Conservation (phyloP, 2,797 vertebrate species). For the Trematomus bernacchii region DNA sequence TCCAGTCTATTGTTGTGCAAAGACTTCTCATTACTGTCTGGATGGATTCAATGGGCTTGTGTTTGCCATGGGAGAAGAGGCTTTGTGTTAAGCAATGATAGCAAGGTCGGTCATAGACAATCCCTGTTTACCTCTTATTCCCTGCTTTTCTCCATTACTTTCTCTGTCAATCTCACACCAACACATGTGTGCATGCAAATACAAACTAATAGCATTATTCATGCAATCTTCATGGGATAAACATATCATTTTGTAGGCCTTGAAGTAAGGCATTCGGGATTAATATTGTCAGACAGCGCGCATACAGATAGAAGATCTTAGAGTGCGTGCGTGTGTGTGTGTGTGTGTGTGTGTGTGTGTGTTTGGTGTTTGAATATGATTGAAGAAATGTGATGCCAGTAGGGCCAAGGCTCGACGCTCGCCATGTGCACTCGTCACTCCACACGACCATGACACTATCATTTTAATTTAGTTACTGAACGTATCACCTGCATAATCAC, state of each 20-base stretch:
- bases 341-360: neutral
- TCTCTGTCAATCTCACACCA: neutral
- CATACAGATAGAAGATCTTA: conserved; percentile 1
- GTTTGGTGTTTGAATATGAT: conserved; percentile 5
- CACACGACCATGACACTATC: conserved; percentile 22
- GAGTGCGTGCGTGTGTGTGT: neutral
- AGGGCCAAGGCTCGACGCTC: conserved; percentile 28
- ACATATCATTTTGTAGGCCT: neutral
- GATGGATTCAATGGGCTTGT: conserved; percentile 54
- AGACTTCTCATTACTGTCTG: conserved; percentile 60
- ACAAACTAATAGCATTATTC: conserved; percentile 11
- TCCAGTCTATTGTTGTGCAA: conserved; percentile 55
- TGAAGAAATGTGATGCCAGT: conserved; percentile 11
- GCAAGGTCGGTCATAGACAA: conserved; percentile 47
- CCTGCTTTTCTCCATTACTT: conserved; percentile 11
- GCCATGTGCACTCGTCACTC: conserved; percentile 16
- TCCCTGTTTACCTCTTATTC: conserved; percentile 21
- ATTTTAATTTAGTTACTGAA: conserved; percentile 25
- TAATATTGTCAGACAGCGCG: neutral
- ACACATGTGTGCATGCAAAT: neutral
- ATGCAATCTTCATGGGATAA: neutral
- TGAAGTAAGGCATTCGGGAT: neutral
- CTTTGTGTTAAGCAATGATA: conserved; percentile 51
- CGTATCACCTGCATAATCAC: neutral
- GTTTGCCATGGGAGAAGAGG: conserved; percentile 48